Percentiles rank a stretch among this genome's conserved stretches.
Evolutionary conservation across 1,140 invertebrate genomes (phyloP).

Genomic region (Drosophila punjabiensis): DNA sequence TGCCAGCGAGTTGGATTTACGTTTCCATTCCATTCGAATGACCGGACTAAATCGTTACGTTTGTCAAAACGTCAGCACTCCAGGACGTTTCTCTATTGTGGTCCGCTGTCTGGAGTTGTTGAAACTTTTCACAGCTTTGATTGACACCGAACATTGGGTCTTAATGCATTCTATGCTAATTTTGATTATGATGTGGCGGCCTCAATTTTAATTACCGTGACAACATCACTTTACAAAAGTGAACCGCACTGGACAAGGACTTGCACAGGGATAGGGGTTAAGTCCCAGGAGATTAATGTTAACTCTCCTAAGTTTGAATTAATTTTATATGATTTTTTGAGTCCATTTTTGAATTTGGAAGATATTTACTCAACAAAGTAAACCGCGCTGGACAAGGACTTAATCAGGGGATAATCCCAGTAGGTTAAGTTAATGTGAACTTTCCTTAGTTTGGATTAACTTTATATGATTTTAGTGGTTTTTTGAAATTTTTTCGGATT

Average conservation of each 20-base stretch:
- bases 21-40: conserved; percentile 48
- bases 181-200: conserved; percentile 65
- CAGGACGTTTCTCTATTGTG: conserved; percentile 35
- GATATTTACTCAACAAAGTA: too few species aligned
- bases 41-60: conserved; percentile 66
- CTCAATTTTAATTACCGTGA: conserved; percentile 74
- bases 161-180: conserved; percentile 85
- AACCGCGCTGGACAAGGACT: too few species aligned
- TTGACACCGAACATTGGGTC: conserved; percentile 80
- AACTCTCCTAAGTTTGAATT: neutral
- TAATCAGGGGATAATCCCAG: too few species aligned
- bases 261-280: neutral
- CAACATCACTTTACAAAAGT: conserved; percentile 57
- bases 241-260: conserved; percentile 15
- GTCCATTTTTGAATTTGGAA: fast-evolving
- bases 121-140: conserved; percentile 75
- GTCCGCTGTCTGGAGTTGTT: conserved; percentile 55
- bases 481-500: neutral
- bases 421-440: too few species aligned
- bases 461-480: neutral
- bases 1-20: conserved; percentile 37
- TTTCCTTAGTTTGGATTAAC: too few species aligned
- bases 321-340: neutral
- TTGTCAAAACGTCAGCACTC: conserved; percentile 81
- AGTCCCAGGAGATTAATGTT: neutral